A percentile compares a stretch with the other conserved stretches of the same genome.
These are phyloP conservation scores for Smutsia temminckii DNA, from an alignment of 2,797 vertebrate genomes.

Conservation along the genomic window DNA sequence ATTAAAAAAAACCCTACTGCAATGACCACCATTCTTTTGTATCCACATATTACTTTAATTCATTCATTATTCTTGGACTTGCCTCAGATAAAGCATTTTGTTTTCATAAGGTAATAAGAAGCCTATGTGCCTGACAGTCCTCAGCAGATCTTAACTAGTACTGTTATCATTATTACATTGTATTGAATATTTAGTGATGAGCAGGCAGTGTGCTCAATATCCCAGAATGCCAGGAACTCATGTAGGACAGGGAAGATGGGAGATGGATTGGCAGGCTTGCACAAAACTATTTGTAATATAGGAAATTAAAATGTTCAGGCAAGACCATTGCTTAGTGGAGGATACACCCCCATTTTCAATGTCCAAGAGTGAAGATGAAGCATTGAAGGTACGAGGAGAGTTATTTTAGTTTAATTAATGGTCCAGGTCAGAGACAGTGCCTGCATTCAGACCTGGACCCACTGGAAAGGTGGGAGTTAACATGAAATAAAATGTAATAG, in stretches of 20 bases:
- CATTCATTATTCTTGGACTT: not conserved
- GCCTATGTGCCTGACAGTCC: not conserved
- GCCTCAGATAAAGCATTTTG: not conserved
- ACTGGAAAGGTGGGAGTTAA: not conserved
- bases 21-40: too few relatives aligned
- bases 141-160: not conserved
- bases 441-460: not conserved
- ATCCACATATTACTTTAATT: not conserved
- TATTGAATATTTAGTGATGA: not conserved
- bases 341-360: not conserved
- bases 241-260: not conserved
- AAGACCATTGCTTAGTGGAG: not conserved
- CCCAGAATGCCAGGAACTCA: not conserved
- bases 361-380: not conserved
- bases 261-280: not conserved
- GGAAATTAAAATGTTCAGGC: not conserved
- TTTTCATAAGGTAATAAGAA: not conserved
- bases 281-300: not conserved
- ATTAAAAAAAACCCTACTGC: too few relatives aligned
- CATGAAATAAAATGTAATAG: not conserved
- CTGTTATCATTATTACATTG: not conserved
- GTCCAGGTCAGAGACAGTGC: not conserved
- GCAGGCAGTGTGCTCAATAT: not conserved
- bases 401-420: not conserved
- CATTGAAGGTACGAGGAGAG: not conserved